Evolutionary conservation across 2,113 vertebrate species (phyloP).

Genomic region (Choloepus hoffmanni): DNA sequence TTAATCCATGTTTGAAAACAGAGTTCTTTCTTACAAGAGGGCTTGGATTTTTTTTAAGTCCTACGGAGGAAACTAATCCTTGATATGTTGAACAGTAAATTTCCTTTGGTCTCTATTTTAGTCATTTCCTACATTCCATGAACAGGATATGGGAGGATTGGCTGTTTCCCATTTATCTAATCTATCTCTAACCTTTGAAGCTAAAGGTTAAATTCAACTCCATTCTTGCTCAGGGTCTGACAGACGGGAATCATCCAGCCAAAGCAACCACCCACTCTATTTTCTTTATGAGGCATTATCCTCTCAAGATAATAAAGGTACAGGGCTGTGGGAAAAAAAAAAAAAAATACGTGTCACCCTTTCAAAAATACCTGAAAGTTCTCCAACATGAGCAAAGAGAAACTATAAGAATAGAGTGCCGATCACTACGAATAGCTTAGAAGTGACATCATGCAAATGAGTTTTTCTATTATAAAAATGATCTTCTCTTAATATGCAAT

Average conservation of each 20-base stretch:
- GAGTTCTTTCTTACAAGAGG: constrained; percentile 44
- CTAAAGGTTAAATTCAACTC: constrained; percentile 61
- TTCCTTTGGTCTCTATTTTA: constrained; percentile 80
- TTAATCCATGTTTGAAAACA: constrained; percentile 39
- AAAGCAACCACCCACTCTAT: not conserved
- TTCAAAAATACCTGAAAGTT: constrained; percentile 56
- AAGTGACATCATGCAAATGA: not conserved
- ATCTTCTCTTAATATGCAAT: not conserved
- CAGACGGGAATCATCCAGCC: constrained; percentile 49
- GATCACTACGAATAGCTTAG: not conserved
- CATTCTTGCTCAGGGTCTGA: constrained; percentile 23
- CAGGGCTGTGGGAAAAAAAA: not conserved
- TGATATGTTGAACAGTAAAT: constrained; percentile 65
- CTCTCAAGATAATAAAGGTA: not conserved
- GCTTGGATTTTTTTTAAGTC: not conserved
- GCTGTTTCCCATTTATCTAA: constrained; percentile 73
- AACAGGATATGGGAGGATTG: constrained; percentile 75
- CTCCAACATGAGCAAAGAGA: constrained; percentile 44
- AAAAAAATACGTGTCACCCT: not conserved
- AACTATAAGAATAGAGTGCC: not conserved
- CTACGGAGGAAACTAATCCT: constrained; percentile 7
- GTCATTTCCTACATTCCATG: constrained; percentile 76
- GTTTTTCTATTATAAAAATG: not conserved
- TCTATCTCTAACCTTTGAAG: constrained; percentile 69
- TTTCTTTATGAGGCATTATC: constrained; percentile 29